Evolutionary conservation across 92 coral and sea anemone genomes (phyloP), one percentile per base, ranked within the genome.

Genomic region (Micromussa lordhowensis): DNA sequence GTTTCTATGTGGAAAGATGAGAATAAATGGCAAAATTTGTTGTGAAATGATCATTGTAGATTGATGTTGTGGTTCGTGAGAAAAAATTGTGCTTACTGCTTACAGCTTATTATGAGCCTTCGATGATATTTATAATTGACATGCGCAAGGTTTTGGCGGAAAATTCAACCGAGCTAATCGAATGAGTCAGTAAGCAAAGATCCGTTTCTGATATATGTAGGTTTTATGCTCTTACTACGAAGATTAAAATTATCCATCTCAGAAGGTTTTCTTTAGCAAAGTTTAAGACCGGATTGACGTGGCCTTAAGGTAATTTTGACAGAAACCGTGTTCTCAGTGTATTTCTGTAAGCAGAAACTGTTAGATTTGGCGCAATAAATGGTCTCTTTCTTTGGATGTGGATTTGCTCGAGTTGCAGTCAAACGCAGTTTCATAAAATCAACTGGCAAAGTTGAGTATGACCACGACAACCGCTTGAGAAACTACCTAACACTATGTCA

Each of bases 121-220:
- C 68, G 36, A 9, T 78, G 82, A n/a, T n/a, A 21, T 78, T n/a
- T 53, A 48, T 77, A 77, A 44, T 15, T 77, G 81, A 44, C 81
- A 77, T 77, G 81, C 38, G 63, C 64, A 18, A 77, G 81, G 61
- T 77, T 77, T 78, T 78, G 82, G 81, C 81, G 81, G 61, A 77
- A 77, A 44, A 44, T 77, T 77, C 53, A 44, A 77, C 31, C 48
- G 30, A 77, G 57, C 80, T 76, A 54, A 54, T 17, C 19, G 19
- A 54, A 54, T 4, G 59, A 76, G 21, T 36, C 21, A 36, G 80
- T 76, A 34, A 36, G 81, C 81, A 77, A 77, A 38, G 64, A 77
- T 77, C 81, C 81, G 81, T 77, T 77, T 77, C 81, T 77, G 81
- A 77, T 77, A 21, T 8, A 40, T 51, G 81, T 51, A 77, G 64